phyloP scores from a whole-genome alignment of 1,140 invertebrate species.

The Magallana ariakensis region DNA sequence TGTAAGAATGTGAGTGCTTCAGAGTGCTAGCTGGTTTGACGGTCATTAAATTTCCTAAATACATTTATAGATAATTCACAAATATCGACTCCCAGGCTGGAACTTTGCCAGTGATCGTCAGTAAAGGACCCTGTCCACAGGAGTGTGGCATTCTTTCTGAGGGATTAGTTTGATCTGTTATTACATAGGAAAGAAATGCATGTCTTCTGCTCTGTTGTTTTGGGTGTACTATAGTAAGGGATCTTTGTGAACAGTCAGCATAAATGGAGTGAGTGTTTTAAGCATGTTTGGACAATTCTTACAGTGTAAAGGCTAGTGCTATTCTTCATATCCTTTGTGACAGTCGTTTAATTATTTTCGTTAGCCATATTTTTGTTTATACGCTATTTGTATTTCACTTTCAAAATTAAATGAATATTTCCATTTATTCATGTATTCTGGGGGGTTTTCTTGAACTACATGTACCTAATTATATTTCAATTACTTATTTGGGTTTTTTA shows the following conservation, averaged over 20 bases:
- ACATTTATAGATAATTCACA: slow-evolving; percentile 6
- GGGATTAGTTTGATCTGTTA: slow-evolving; percentile 24
- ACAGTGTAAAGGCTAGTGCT: too few relatives aligned
- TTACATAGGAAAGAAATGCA: slow-evolving; percentile 21
- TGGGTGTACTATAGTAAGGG: background rate
- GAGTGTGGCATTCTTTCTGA: background rate
- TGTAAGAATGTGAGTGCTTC: background rate
- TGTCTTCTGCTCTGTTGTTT: background rate
- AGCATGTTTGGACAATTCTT: background rate
- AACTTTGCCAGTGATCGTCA: background rate
- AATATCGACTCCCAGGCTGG: background rate
- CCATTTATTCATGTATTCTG: too few relatives aligned
- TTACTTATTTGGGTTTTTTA: too few relatives aligned
- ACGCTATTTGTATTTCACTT: too few relatives aligned
- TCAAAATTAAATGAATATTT: too few relatives aligned
- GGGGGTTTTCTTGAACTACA: too few relatives aligned
- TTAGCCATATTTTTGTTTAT: too few relatives aligned
- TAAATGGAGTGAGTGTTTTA: background rate
- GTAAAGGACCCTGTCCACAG: slow-evolving; percentile 4
- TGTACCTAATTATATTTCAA: too few relatives aligned
- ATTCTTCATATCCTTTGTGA: too few relatives aligned
- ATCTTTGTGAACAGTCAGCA: background rate
- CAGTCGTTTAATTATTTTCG: too few relatives aligned
- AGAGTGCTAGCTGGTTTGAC: background rate
- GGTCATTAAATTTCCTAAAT: slow-evolving; percentile 18